Percentiles rank a stretch among this genome's conserved stretches.
phyloP scores from a whole-genome alignment of 2,888 invertebrate species.

The Calameuta idolon region DNA sequence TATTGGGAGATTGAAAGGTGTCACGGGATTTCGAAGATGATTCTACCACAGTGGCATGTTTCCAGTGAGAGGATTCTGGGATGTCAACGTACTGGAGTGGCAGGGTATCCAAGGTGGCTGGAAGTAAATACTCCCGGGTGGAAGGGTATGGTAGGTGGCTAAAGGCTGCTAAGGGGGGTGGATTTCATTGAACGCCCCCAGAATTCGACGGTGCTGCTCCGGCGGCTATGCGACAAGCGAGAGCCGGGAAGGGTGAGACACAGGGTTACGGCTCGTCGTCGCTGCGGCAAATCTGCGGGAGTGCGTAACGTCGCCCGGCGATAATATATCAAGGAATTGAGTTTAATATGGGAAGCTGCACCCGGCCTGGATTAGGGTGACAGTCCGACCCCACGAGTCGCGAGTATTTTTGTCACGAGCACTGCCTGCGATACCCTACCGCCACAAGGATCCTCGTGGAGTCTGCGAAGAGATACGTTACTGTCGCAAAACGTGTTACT shows the following conservation, averaged over 20 bases:
- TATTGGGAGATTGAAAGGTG: not conserved
- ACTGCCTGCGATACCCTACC: not conserved
- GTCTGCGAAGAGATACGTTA: not conserved
- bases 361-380: constrained; percentile 57
- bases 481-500: not conserved
- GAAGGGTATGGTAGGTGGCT: constrained; percentile 19
- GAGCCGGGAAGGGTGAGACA: constrained; percentile 20
- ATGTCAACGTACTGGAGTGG: not conserved
- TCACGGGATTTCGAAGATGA: not conserved
- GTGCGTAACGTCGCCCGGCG: constrained; percentile 31
- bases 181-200: constrained; percentile 59
- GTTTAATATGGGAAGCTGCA: constrained; percentile 31
- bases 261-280: constrained; percentile 46
- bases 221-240: constrained; percentile 48
- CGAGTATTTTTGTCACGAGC: not conserved
- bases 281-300: constrained; percentile 60
- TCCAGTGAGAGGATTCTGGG: not conserved
- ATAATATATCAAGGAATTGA: not conserved
- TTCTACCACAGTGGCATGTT: not conserved
- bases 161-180: constrained; percentile 32
- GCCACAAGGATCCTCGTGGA: not conserved
- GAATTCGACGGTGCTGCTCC: constrained; percentile 62
- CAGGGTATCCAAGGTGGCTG: not conserved
- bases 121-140: constrained; percentile 15
- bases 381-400: constrained; percentile 13